Evolutionary conservation across 2,113 vertebrate species (phyloP).

Genomic region (Platichthys stellatus): DNA sequence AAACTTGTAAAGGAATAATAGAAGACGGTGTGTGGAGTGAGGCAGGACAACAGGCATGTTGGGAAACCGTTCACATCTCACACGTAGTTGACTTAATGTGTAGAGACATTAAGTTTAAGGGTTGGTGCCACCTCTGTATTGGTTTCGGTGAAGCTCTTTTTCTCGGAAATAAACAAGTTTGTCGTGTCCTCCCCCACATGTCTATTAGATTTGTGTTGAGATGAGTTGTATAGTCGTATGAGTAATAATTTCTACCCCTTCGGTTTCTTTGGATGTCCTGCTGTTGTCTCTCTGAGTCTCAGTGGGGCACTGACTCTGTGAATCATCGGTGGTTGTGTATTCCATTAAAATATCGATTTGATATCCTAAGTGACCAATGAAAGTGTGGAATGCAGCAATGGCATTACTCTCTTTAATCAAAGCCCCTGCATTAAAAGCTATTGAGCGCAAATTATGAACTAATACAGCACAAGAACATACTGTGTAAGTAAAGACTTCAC

Average conservation of each 20-base stretch:
- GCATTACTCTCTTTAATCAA: background rate
- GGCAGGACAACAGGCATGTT: background rate
- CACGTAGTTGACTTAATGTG: background rate
- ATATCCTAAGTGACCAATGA: no score
- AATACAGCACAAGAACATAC: no score
- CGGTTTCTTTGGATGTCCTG: background rate
- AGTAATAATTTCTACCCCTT: background rate
- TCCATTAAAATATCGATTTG: no score
- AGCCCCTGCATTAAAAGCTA: no score
- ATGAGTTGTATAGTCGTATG: background rate
- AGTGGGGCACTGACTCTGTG: background rate
- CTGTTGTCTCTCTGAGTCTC: background rate
- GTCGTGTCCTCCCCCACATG: background rate
- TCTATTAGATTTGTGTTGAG: background rate
- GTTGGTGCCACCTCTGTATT: background rate
- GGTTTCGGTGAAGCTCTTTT: background rate
- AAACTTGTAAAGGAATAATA: background rate
- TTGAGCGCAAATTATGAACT: no score
- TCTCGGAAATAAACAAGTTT: background rate
- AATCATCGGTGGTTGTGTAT: no score
- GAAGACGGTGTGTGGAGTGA: background rate
- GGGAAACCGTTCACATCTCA: background rate
- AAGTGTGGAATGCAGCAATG: background rate
- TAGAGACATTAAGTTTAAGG: background rate
- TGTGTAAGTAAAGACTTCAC: no score